These are phyloP conservation scores for Epinotia nisella DNA, from an alignment of 2,888 invertebrate species.

Conservation along the genomic window DNA sequence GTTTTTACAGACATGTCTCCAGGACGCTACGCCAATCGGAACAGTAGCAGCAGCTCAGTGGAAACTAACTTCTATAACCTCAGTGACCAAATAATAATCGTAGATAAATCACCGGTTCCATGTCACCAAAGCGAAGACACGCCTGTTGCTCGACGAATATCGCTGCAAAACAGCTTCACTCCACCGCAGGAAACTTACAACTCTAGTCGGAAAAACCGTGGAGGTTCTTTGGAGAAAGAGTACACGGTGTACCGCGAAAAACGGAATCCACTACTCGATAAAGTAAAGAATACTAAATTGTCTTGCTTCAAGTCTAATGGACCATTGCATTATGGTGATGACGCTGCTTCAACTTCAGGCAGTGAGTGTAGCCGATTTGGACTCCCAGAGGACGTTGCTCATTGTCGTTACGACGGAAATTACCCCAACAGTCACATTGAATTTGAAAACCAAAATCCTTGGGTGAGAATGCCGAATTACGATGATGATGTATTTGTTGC, in stretches of 20 bases:
- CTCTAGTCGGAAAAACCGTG: conserved; percentile 78
- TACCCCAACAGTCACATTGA: conserved; percentile 73
- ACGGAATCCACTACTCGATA: conserved; percentile 88
- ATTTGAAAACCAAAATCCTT: conserved; percentile 81
- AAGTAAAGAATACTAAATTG: conserved; percentile 88
- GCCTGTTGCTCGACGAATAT: conserved; percentile 75
- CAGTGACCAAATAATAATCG: conserved; percentile 85
- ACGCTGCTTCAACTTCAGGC: conserved; percentile 80
- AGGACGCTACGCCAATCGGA: conserved; percentile 85
- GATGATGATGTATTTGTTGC: conserved; percentile 81
- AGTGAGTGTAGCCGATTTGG: conserved; percentile 83
- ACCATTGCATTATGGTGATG: conserved; percentile 78
- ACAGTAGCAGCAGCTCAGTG: conserved; percentile 86
- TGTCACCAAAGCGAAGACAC: conserved; percentile 72
- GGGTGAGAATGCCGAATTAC: conserved; percentile 79
- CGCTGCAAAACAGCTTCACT: conserved; percentile 73
- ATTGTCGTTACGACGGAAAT: conserved; percentile 69
- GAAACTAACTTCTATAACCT: conserved; percentile 89
- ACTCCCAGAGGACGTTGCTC: conserved; percentile 73
- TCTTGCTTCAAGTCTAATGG: conserved; percentile 87
- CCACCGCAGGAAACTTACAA: conserved; percentile 81
- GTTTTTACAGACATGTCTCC: conserved; percentile 86
- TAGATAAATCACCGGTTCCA: conserved; percentile 83
- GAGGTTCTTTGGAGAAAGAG: conserved; percentile 83
- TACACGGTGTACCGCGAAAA: conserved; percentile 86